These are phyloP conservation scores for Macroglossus sobrinus DNA, from an alignment of 2,113 vertebrate species.

Conservation along the genomic window DNA sequence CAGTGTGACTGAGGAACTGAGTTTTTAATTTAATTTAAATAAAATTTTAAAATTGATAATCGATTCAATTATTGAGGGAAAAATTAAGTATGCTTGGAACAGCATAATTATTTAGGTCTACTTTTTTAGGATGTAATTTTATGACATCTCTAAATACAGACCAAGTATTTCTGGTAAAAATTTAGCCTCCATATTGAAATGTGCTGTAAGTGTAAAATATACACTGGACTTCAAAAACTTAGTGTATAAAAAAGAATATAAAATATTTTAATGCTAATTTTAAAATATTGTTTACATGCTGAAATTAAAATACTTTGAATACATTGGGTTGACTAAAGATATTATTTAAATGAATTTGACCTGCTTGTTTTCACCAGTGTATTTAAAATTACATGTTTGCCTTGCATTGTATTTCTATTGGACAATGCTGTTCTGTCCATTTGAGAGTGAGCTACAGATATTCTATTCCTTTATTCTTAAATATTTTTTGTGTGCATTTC, in stretches of 20 bases:
- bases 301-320: background rate
- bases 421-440: background rate
- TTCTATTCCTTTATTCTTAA: background rate
- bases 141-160: background rate
- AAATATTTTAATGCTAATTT: background rate
- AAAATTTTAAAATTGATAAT: background rate
- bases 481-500: background rate
- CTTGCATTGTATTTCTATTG: background rate
- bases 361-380: background rate
- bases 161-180: background rate
- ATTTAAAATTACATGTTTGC: background rate
- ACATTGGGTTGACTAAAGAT: background rate
- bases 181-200: background rate
- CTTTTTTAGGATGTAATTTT: background rate
- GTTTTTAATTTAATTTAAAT: background rate
- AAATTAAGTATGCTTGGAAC: background rate
- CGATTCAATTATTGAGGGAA: background rate
- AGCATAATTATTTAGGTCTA: background rate
- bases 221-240: background rate
- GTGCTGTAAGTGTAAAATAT: background rate
- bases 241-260: background rate
- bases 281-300: background rate
- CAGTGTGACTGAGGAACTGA: background rate
- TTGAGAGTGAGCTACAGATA: background rate
- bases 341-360: background rate